Base-by-base conservation (phyloP, 1,140 invertebrate genomes). In the Penaeus chinensis region DNA sequence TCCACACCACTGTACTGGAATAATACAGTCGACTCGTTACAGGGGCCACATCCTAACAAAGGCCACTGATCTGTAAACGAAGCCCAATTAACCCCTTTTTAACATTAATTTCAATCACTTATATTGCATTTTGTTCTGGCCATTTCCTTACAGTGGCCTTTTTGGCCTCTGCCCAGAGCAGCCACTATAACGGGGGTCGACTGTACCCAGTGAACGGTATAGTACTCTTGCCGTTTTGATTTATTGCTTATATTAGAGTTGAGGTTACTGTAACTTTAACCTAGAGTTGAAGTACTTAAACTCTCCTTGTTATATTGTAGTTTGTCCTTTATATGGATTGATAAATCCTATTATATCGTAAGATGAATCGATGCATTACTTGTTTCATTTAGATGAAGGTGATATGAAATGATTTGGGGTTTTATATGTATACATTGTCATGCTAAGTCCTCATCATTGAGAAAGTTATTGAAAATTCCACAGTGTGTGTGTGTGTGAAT, bases 121-220 rank as follows among this genome's bases (percentile, higher is more conserved):
- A 85, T 85, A 66, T 80, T 85, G 63, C 84, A 54, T 85, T 85
- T 85, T 85, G 65, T 85, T 85, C 63, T 85, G 84, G 84, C 84
- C 77, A 85, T 85, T 85, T 85, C 78, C 84, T 85, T 85, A 85
- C 84, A 85, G 84, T 85, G 84, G 84, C 84, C 84, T 85, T 85
- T 85, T 85, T 85, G 78, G 84, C 84, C 84, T 85, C 84, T 85
- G 84, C 84, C 76, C 84, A 85, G 84, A 80, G 84, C 77, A 85
- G 84, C 84, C 84, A 85, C 84, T 80, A 79, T 80, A 85, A 85
- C 63, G 84, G 84, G 84, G 84, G 76, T 79, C 84, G 77, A 80
- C 84, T 85, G 84, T 85, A 85, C 84, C 84, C 84, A 85, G 77
- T 85, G 77, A 85, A 85, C 77, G 84, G 84, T 85, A 85, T 85